Conservation (phyloP, 1,140 invertebrate species). For the Drosophila obscura region DNA sequence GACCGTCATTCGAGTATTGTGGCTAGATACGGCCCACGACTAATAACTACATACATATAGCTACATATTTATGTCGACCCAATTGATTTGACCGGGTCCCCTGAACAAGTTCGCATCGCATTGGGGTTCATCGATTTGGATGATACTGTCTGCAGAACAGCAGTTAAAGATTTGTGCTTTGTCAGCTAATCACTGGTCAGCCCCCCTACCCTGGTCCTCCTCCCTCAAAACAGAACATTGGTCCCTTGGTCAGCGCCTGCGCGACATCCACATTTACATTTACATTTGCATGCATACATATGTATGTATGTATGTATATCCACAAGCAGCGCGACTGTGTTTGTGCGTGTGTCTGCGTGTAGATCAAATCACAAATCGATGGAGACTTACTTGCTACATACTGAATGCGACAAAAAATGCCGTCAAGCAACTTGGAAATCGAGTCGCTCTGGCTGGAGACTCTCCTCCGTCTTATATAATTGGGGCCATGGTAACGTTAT, state of each 20-base stretch:
- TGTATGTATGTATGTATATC: too few relatives aligned
- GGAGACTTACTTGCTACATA: slow-evolving; percentile 4
- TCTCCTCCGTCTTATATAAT: slow-evolving; percentile 21
- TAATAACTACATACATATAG: too few relatives aligned
- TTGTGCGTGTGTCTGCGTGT: slow-evolving; percentile 17
- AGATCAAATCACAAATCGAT: slow-evolving; percentile 51
- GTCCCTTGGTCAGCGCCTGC: slow-evolving; percentile 6
- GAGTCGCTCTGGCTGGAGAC: slow-evolving; percentile 24
- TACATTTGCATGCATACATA: too few relatives aligned
- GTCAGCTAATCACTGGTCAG: too few relatives aligned
- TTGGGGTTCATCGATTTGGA: too few relatives aligned
- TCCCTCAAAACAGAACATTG: slow-evolving; percentile 2
- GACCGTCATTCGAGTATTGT: too few relatives aligned
- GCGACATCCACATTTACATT: background rate
- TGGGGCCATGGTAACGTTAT: slow-evolving; percentile 40
- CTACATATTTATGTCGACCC: too few relatives aligned
- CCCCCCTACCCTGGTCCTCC: background rate
- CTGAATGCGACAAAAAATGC: slow-evolving; percentile 50
- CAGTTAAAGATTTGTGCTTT: too few relatives aligned
- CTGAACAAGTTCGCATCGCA: too few relatives aligned
- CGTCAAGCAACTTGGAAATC: slow-evolving; percentile 50
- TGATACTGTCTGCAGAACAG: too few relatives aligned
- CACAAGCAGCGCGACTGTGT: background rate
- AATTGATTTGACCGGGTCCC: too few relatives aligned
- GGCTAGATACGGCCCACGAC: too few relatives aligned